Percentiles rank a stretch among this genome's conserved stretches.
phyloP scores from a whole-genome alignment of 2,113 vertebrate species.

The Eurystomus gularis region DNA sequence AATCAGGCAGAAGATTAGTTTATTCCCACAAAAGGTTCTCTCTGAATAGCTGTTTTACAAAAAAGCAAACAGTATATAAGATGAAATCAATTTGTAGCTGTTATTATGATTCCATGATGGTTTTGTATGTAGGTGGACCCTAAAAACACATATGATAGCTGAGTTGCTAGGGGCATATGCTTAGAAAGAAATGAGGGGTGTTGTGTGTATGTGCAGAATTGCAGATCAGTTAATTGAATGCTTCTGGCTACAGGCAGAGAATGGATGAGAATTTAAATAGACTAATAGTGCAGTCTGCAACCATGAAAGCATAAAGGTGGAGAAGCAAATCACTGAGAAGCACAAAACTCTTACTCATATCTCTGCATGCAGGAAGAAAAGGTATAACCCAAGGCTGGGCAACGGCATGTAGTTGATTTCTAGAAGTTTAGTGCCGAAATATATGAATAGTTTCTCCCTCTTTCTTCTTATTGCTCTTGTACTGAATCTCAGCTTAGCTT shows the following conservation, averaged over 20 bases:
- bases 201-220: background rate
- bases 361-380: background rate
- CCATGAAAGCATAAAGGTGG: background rate
- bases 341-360: background rate
- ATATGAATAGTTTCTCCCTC: background rate
- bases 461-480: background rate
- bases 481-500: conserved; percentile 33
- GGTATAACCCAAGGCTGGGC: background rate
- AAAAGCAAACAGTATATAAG: background rate
- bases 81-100: background rate
- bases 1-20: background rate
- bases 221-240: background rate
- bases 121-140: background rate
- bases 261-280: conserved; percentile 34
- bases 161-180: background rate
- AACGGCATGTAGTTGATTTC: background rate
- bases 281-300: background rate
- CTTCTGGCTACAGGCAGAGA: background rate
- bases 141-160: background rate
- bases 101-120: background rate
- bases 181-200: background rate
- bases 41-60: background rate
- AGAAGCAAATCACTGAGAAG: background rate
- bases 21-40: background rate
- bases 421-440: background rate